Conservation (phyloP, 2,113 vertebrate species). For the Hystrix brachyura region DNA sequence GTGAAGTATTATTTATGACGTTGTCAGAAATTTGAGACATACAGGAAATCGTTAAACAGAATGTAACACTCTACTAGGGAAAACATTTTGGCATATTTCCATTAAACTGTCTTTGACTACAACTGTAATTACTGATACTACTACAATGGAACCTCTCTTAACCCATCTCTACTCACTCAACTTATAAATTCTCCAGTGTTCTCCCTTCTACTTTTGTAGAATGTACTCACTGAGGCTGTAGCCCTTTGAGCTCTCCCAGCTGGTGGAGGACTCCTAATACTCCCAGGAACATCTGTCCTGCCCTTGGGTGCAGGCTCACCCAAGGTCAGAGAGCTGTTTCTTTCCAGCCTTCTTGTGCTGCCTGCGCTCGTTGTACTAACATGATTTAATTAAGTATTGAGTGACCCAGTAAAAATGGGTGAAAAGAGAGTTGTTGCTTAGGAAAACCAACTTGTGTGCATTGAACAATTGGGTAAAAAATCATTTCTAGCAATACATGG, state of each 20-base stretch:
- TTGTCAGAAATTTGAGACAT: conserved; percentile 63
- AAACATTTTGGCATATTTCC: conserved; percentile 57
- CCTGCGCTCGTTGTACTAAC: neutral
- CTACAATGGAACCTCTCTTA: neutral
- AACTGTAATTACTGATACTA: neutral
- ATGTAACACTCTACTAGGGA: conserved; percentile 12
- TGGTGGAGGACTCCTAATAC: neutral
- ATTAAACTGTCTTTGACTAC: conserved; percentile 50
- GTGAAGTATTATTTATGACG: conserved; percentile 65
- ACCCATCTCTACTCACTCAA: neutral
- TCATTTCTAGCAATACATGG: neutral
- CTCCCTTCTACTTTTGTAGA: neutral
- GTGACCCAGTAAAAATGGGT: neutral
- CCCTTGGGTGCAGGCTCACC: neutral
- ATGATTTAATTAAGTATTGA: conserved; percentile 47
- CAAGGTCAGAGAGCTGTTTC: neutral
- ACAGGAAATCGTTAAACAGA: conserved; percentile 39
- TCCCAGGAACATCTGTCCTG: neutral
- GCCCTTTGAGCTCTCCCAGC: neutral
- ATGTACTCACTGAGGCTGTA: neutral
- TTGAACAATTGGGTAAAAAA: conserved; percentile 11
- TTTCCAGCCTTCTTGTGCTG: neutral
- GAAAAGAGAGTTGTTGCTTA: conserved; percentile 12
- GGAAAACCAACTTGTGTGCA: conserved; percentile 17
- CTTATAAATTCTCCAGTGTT: neutral